A percentile compares a stretch with the other conserved stretches of the same genome.
Conservation (phyloP, 2,888 invertebrate genomes). For the Amphiduros pacificus region DNA sequence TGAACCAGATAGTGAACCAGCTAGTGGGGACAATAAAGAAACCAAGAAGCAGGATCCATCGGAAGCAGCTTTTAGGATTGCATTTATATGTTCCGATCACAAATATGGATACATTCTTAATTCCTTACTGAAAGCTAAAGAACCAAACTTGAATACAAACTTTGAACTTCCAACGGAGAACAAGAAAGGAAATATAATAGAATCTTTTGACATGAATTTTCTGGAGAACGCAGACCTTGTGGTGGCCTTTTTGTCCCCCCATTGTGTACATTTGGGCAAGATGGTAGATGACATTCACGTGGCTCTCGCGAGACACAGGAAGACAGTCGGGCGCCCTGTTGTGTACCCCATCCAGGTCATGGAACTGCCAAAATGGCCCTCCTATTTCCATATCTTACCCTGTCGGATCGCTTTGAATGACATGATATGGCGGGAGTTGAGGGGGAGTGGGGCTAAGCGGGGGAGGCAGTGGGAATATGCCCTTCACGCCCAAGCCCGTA, state of each 20-base stretch:
- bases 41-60: too few relatives aligned
- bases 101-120: not conserved
- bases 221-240: slow-evolving; percentile 4
- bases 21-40: not conserved
- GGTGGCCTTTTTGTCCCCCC: slow-evolving; percentile 2
- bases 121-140: not conserved
- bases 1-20: not conserved
- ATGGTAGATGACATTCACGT: slow-evolving; percentile 11
- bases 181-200: too few relatives aligned
- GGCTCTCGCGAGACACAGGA: slow-evolving; percentile 11
- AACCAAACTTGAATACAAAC: slow-evolving; percentile 2
- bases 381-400: slow-evolving; percentile 23
- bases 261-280: not conserved
- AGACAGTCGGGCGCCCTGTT: not conserved
- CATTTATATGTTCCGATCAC: slow-evolving; percentile 6
- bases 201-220: not conserved
- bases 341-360: slow-evolving; percentile 36
- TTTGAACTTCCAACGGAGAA: not conserved
- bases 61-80: too few relatives aligned
- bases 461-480: too few relatives aligned
- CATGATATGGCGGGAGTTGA: slow-evolving; percentile 16
- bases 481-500: too few relatives aligned
- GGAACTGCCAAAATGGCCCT: slow-evolving; percentile 15
- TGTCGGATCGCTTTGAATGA: slow-evolving; percentile 34
- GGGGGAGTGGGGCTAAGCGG: too few relatives aligned